A percentile compares a stretch with the other conserved stretches of the same genome.
Evolutionary conservation across 2,113 vertebrate species (phyloP).

Genomic region (Sorex fumeus): DNA sequence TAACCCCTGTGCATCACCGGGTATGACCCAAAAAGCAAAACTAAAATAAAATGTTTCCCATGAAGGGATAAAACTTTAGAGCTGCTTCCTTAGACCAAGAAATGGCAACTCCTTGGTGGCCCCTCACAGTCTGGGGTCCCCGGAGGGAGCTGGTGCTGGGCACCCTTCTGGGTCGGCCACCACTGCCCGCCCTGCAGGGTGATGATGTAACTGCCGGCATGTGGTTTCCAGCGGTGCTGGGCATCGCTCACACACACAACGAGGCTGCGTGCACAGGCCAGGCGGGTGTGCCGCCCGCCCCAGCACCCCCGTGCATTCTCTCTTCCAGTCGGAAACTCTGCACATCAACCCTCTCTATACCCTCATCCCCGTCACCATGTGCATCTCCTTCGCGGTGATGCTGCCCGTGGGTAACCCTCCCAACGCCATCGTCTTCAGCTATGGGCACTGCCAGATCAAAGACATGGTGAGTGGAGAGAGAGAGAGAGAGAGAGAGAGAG

Average conservation of each 20-base stretch:
- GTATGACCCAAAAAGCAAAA: too few relatives aligned
- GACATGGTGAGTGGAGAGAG: slow-evolving; percentile 93
- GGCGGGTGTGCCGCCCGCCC: background rate
- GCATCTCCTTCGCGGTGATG: slow-evolving; percentile 99
- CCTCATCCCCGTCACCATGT: slow-evolving; percentile 98
- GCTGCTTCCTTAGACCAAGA: background rate
- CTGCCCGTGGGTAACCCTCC: slow-evolving; percentile 98
- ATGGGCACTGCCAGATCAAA: slow-evolving; percentile 97
- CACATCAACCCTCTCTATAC: slow-evolving; percentile 98
- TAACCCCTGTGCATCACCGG: too few relatives aligned
- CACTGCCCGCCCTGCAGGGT: background rate
- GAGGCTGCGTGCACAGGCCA: background rate
- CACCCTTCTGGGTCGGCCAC: too few relatives aligned
- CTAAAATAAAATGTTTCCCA: background rate
- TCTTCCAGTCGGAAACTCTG: slow-evolving; percentile 95
- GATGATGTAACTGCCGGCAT: background rate
- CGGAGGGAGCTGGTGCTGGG: background rate
- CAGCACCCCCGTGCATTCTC: slow-evolving; percentile 8
- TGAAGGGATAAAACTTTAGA: slow-evolving; percentile 17
- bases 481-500: too few relatives aligned
- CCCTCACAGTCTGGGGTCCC: background rate
- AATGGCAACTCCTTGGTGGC: background rate
- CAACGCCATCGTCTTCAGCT: slow-evolving; percentile 99
- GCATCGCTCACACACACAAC: too few relatives aligned
- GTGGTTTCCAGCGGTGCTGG: background rate